Percentiles rank a stretch among this genome's conserved stretches.
Conservation (phyloP, 2,888 invertebrate species). For the Heteromurus nitidus region DNA sequence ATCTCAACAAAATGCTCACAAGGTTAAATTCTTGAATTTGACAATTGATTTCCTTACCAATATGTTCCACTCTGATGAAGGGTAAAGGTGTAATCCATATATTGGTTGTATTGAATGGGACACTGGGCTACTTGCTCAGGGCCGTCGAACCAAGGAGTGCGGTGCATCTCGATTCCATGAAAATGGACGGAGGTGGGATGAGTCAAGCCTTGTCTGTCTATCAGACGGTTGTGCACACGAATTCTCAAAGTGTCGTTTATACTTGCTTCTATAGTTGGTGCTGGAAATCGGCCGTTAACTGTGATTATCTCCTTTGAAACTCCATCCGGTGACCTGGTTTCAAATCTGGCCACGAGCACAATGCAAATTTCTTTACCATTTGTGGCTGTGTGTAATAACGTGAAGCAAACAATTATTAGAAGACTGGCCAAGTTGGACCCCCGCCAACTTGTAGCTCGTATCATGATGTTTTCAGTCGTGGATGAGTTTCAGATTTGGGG, state of each 20-base stretch:
- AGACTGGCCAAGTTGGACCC: too few species aligned
- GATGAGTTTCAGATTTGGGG: too few species aligned
- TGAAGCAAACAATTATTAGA: too few species aligned
- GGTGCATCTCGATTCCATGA: conserved; percentile 76
- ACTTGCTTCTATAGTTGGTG: conserved; percentile 10
- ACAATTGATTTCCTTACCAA: too few species aligned
- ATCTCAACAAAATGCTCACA: neutral
- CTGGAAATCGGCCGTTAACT: conserved; percentile 36
- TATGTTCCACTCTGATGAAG: conserved; percentile 53
- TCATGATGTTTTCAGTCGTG: too few species aligned
- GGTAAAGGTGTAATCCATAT: conserved; percentile 60
- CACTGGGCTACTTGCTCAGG: conserved; percentile 77
- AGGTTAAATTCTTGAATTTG: neutral
- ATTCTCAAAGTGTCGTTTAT: neutral
- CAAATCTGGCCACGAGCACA: neutral
- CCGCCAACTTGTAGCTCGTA: too few species aligned
- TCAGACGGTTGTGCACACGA: neutral
- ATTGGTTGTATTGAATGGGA: conserved; percentile 75
- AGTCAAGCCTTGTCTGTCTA: neutral
- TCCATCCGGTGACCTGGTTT: conserved; percentile 26
- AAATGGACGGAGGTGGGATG: conserved; percentile 77
- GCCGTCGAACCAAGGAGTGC: conserved; percentile 76
- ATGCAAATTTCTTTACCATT: conserved; percentile 1
- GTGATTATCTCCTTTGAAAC: conserved; percentile 27
- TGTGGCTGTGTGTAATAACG: too few species aligned